These are phyloP conservation scores for Dryas iulia DNA, from an alignment of 1,140 invertebrate species.

Conservation along the genomic window DNA sequence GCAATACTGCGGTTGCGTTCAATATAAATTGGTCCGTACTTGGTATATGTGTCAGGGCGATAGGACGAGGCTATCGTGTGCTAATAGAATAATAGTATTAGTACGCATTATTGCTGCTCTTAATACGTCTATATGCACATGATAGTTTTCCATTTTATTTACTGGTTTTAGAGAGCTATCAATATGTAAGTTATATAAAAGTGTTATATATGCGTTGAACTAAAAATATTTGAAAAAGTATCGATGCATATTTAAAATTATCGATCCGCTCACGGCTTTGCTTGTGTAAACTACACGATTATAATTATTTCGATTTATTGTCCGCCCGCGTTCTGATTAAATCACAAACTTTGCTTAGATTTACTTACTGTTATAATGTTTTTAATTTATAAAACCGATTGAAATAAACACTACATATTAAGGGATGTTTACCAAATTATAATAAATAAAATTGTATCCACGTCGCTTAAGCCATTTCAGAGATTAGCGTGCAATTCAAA, in stretches of 20 bases:
- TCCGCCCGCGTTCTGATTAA: no score
- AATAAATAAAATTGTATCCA: no score
- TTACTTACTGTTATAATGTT: no score
- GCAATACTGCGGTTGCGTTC: conserved; percentile 27
- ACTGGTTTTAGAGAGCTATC: neutral
- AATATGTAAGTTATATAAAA: neutral
- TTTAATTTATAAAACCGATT: no score
- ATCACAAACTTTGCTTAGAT: no score
- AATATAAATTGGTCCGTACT: conserved; percentile 40
- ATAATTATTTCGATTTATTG: no score
- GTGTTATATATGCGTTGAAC: neutral
- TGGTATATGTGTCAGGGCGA: conserved; percentile 60
- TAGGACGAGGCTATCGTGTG: conserved; percentile 37
- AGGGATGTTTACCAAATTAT: no score
- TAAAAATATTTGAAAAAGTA: neutral
- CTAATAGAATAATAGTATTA: conserved; percentile 33
- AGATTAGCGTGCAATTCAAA: no score
- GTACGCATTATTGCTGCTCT: neutral
- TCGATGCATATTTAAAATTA: neutral
- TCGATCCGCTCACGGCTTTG: no score
- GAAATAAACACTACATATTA: no score
- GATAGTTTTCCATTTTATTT: neutral
- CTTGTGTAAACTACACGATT: no score
- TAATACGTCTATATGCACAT: neutral
- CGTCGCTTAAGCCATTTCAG: no score